Evolutionary conservation across 2,888 invertebrate species (phyloP), one percentile per base, ranked within the genome.

Genomic region (Choreutis nemorana): DNA sequence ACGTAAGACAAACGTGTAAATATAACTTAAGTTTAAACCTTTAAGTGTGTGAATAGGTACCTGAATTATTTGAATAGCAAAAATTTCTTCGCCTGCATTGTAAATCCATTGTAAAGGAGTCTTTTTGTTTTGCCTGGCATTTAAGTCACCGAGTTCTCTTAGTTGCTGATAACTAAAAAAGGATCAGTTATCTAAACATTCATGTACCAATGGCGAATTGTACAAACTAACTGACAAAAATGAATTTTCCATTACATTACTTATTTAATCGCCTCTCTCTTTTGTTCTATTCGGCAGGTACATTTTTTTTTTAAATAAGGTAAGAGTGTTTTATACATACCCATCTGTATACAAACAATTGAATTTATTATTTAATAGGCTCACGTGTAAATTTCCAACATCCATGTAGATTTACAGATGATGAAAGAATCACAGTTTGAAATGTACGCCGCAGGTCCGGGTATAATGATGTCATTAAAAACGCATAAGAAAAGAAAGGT

Each of bases 321-420:
- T n/a, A n/a, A n/a, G n/a, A n/a, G n/a, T n/a, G n/a, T n/a, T n/a
- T n/a, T n/a, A n/a, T n/a, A n/a, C n/a, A n/a, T n/a, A n/a, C n/a
- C n/a, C n/a, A n/a, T n/a, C n/a, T n/a, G n/a, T 5, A 9, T n/a
- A 21, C 10, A 21, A 21, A 21, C n/a, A 9, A n/a, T n/a, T 21
- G 22, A 9, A 21, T 9, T 21, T 9, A 21, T 9, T 21, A n/a
- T 21, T 9, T 4, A 9, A 21, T 21, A 21, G 21, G n/a, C 10
- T 7, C 21, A 93, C 92, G 88, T 93, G 71, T 89, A 96, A 55
- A 90, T 88, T 65, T 94, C 91, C 35, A 97, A 68, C 33, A 84
- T 79, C 90, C 94, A 94, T 23, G 85, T 85, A 1, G 94, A 87
- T 42, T 88, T 89, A 27, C 87, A 82, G 18, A 93, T 89, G 8